Percentiles rank a stretch among this genome's conserved stretches.
Conservation (phyloP, 2,113 vertebrate species). For the Ginglymostoma cirratum region DNA sequence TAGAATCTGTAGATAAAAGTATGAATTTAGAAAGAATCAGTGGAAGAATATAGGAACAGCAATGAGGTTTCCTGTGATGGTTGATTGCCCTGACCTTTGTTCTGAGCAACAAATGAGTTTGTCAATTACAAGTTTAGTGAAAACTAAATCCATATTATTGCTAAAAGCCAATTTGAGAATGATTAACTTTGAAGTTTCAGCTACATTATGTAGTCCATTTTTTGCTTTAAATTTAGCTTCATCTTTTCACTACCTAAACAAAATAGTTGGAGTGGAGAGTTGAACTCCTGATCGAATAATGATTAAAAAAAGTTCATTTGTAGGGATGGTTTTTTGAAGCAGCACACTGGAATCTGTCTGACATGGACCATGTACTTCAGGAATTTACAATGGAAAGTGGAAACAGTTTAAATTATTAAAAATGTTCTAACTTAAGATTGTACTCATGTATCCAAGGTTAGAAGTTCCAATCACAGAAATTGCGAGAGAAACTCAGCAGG, state of each 20-base stretch:
- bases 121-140: background rate
- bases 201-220: background rate
- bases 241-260: background rate
- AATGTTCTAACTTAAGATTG: background rate
- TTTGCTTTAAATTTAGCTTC: background rate
- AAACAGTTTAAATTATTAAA: background rate
- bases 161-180: background rate
- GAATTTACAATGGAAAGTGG: background rate
- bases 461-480: background rate
- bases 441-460: background rate
- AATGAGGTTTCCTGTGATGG: background rate
- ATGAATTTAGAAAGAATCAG: background rate
- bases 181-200: background rate
- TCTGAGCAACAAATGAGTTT: background rate
- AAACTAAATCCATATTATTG: conserved; percentile 5
- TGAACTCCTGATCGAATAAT: background rate
- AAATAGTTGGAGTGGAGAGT: background rate
- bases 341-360: background rate
- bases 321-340: background rate
- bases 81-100: conserved; percentile 7
- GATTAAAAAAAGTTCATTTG: background rate
- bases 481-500: no score
- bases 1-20: background rate
- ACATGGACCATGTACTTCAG: background rate
- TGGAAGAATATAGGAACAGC: background rate